These are phyloP conservation scores for Andinoacara biseriatus DNA, from an alignment of 2,113 vertebrate species.

Conservation along the genomic window DNA sequence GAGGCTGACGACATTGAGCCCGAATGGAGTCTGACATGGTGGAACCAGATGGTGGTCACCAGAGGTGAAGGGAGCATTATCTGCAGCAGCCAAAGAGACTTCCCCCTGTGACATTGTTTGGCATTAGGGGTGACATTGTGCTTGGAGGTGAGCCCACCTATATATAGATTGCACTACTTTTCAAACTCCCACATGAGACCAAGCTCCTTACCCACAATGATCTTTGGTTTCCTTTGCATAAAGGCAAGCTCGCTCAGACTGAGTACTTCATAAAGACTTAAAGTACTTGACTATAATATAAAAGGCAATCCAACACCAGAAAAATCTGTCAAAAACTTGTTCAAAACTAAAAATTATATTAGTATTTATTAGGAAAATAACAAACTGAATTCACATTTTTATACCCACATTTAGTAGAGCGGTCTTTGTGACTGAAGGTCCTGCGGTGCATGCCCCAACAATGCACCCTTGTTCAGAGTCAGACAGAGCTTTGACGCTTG, in stretches of 20 bases:
- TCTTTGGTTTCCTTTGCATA: neutral
- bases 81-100: neutral
- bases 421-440: neutral
- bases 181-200: constrained; percentile 16
- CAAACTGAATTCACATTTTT: too few relatives aligned
- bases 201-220: neutral
- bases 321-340: neutral
- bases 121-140: constrained; percentile 2
- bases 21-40: too few relatives aligned
- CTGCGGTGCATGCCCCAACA: neutral
- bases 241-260: neutral
- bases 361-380: too few relatives aligned
- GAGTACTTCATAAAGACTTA: neutral
- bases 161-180: constrained; percentile 39
- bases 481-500: neutral
- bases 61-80: neutral
- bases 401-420: neutral
- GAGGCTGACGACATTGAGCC: too few relatives aligned
- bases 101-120: constrained; percentile 9
- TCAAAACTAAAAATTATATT: too few relatives aligned
- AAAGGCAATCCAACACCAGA: neutral
- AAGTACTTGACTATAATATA: neutral
- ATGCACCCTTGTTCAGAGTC: neutral
- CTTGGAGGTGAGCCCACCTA: constrained; percentile 35
- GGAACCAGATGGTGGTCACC: too few relatives aligned